Evolutionary conservation across 2,888 invertebrate genomes (phyloP).

Genomic region (Drosophila mulleri): DNA sequence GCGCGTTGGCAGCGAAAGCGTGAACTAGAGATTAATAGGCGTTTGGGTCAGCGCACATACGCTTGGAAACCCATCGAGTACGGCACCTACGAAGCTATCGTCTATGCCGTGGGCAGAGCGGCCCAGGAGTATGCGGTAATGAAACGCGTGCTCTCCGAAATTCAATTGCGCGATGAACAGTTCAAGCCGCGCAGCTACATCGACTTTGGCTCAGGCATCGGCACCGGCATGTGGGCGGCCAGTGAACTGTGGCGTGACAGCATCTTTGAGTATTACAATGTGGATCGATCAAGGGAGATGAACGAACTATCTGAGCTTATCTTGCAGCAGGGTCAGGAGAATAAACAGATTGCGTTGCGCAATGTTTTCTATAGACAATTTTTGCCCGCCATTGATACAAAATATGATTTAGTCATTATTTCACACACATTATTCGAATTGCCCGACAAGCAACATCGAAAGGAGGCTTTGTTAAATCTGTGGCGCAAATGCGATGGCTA

Average conservation of each 20-base stretch:
- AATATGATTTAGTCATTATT: constrained; percentile 92
- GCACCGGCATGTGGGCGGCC: constrained; percentile 94
- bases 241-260: constrained; percentile 89
- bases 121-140: constrained; percentile 92
- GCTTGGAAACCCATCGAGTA: constrained; percentile 91
- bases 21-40: constrained; percentile 86
- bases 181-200: constrained; percentile 92
- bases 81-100: constrained; percentile 87
- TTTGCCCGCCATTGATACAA: constrained; percentile 88
- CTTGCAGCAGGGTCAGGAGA: constrained; percentile 88
- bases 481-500: constrained; percentile 95
- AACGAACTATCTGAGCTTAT: constrained; percentile 92
- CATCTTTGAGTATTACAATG: constrained; percentile 93
- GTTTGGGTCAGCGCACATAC: constrained; percentile 88
- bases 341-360: constrained; percentile 87
- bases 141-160: constrained; percentile 90
- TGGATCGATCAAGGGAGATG: constrained; percentile 93
- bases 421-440: constrained; percentile 93
- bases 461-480: constrained; percentile 90
- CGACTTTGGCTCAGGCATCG: constrained; percentile 97
- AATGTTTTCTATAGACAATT: constrained; percentile 92
- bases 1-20: constrained; percentile 85
- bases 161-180: constrained; percentile 87
- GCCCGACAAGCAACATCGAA: constrained; percentile 88
- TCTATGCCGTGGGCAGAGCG: constrained; percentile 90